Base-by-base conservation (phyloP, 2,797 vertebrate species). In the Stomatorhinus walkeri region DNA sequence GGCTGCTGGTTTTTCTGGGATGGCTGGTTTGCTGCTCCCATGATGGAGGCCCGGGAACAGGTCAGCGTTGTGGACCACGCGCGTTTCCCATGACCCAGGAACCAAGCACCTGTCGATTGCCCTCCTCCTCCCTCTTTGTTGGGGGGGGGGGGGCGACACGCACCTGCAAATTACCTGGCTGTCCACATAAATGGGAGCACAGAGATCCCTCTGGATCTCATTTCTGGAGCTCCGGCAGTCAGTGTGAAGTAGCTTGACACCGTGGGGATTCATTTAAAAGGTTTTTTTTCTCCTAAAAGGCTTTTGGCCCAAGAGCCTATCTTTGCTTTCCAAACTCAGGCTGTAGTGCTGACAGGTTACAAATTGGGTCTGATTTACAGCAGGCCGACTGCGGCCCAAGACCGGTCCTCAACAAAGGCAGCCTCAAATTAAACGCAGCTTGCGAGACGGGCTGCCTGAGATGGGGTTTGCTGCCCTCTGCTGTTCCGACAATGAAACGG, bases 321-420 rank as follows among this genome's bases (percentile, higher is more conserved):
- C 92, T 93, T 92, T 61, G 88, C 90, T 93, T 94, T 93, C 93
- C 92, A 93, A 94, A 94, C 90, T 90, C 94, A 94, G 94, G 95
- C 94, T 93, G 94, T 94, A 95, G 94, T 93, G 94, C 91, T 96
- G 96, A 96, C 96, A 97, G 95, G 93, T 95, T 95, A 96, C 95
- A 96, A 96, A 96, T 95, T 95, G 94, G 93, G 91, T 92, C 93
- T 91, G 93, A 96, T 96, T 96, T 95, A 95, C 94, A 94, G 95
- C 95, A 94, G 95, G 92, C 93, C 92, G 88, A 91, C 94, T 94
- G 94, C 91, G 92, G 93, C 94, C 93, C 92, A 90, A 91, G 93
- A 91, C 90, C 59, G 76, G 91, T 91, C 91, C 92, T 91, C 90
- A 89, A 93, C 61, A 92, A 89, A 93, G 90, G 93, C 93, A 93